A percentile compares a stretch with the other conserved stretches of the same genome.
Evolutionary conservation across 2,113 vertebrate genomes (phyloP).

Genomic region (Alexandromys fortis): DNA sequence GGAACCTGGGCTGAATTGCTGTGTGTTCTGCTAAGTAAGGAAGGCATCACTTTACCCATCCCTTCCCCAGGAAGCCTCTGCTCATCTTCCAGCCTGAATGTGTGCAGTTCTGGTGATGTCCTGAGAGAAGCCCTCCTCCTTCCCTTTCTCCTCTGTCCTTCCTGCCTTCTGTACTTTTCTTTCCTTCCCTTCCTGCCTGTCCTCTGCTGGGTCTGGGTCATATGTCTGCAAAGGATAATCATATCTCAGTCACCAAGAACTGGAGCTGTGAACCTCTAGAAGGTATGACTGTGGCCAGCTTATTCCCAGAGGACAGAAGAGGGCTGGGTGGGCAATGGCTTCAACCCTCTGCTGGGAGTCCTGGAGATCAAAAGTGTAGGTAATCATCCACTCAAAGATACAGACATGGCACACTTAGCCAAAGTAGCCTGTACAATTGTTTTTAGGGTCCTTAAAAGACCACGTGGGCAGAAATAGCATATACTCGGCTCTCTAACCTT

Average conservation of each 20-base stretch:
- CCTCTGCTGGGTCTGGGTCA: neutral
- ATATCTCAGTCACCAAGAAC: too few species aligned
- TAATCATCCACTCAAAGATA: fast-evolving
- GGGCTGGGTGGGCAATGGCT: too few species aligned
- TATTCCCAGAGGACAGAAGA: fast-evolving
- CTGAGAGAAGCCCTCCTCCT: neutral
- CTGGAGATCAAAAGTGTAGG: neutral
- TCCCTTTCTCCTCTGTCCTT: neutral
- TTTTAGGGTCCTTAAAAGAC: neutral
- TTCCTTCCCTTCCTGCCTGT: neutral
- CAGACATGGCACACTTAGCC: neutral
- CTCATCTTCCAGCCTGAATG: neutral
- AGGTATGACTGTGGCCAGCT: neutral
- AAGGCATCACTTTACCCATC: neutral
- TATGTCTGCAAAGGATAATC: neutral
- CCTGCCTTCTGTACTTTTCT: neutral
- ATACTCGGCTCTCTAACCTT: neutral
- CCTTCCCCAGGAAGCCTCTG: neutral
- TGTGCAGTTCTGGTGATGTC: neutral
- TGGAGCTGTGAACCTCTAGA: neutral
- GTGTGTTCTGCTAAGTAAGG: neutral
- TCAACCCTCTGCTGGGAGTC: neutral
- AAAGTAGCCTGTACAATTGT: neutral
- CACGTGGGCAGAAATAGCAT: neutral
- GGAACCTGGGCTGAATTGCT: neutral